Percentiles rank a stretch among this genome's conserved stretches.
These are phyloP conservation scores for Orbicella faveolata DNA, from an alignment of 64 coral and sea anemone species.

Conservation along the genomic window DNA sequence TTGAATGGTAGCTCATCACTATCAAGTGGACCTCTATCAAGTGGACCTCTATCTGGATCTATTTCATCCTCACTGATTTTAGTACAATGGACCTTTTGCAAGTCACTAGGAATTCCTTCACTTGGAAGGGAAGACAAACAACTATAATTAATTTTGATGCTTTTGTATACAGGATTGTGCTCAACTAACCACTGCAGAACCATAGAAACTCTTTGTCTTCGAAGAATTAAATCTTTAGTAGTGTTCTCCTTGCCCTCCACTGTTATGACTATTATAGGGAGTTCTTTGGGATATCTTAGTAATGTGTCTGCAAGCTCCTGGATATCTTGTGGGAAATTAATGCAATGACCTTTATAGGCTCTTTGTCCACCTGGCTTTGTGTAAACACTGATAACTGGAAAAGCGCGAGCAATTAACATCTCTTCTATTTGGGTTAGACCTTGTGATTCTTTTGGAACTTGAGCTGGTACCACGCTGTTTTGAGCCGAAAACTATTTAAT, in stretches of 20 bases:
- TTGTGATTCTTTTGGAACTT: slow-evolving; percentile 49
- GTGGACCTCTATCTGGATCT: slow-evolving; percentile 35
- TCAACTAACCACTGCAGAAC: slow-evolving; percentile 40
- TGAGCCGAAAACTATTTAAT: slow-evolving; percentile 53
- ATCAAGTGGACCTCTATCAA: slow-evolving; percentile 47
- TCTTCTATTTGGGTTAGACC: slow-evolving; percentile 59
- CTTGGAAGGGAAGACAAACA: slow-evolving; percentile 14
- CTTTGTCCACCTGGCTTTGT: slow-evolving; percentile 55
- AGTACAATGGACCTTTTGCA: neutral
- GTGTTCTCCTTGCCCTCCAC: slow-evolving; percentile 20
- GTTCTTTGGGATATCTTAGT: slow-evolving; percentile 40
- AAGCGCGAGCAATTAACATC: slow-evolving; percentile 60
- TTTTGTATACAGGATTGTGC: slow-evolving; percentile 46
- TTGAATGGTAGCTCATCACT: slow-evolving; percentile 41
- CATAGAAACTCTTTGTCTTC: neutral
- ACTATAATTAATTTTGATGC: slow-evolving; percentile 33
- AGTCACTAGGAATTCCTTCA: slow-evolving; percentile 41
- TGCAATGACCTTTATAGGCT: slow-evolving; percentile 47
- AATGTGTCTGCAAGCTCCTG: slow-evolving; percentile 28
- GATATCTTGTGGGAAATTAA: slow-evolving; percentile 51
- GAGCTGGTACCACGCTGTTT: slow-evolving; percentile 46
- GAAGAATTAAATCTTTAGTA: neutral
- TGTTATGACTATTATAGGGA: slow-evolving; percentile 23
- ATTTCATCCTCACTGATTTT: neutral
- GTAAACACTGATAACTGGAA: slow-evolving; percentile 48